Evolutionary conservation across 2,113 vertebrate genomes (phyloP).

Genomic region (Carassius gibelio): DNA sequence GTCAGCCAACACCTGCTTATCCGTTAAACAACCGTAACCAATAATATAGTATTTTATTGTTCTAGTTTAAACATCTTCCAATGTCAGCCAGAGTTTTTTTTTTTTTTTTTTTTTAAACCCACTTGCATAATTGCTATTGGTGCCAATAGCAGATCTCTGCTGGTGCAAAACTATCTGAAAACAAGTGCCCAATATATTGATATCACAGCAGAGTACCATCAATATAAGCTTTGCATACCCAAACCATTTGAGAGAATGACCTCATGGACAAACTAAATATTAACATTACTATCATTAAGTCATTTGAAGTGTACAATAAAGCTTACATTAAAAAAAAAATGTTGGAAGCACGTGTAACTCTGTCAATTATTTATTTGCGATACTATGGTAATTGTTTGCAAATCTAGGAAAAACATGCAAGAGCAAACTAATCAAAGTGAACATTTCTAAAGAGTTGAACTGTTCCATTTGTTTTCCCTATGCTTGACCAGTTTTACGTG

Average conservation of each 20-base stretch:
- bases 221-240: not conserved
- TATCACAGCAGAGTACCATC: not conserved
- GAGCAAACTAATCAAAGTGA: too few relatives aligned
- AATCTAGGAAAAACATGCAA: too few relatives aligned
- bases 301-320: not conserved
- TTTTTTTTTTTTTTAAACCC: not conserved
- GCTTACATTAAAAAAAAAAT: too few relatives aligned
- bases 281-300: not conserved
- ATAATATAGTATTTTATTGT: not conserved
- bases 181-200: not conserved
- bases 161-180: not conserved
- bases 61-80: not conserved
- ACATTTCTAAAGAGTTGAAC: too few relatives aligned
- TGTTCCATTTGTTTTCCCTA: too few relatives aligned
- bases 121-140: not conserved
- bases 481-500: too few relatives aligned
- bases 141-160: not conserved
- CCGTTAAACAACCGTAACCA: not conserved
- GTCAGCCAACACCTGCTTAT: not conserved
- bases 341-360: too few relatives aligned
- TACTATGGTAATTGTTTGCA: too few relatives aligned
- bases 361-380: too few relatives aligned
- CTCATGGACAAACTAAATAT: not conserved
- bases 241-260: not conserved
- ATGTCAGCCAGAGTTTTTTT: not conserved